phyloP scores from a whole-genome alignment of 1,140 invertebrate genomes.

The Procambarus virginalis region DNA sequence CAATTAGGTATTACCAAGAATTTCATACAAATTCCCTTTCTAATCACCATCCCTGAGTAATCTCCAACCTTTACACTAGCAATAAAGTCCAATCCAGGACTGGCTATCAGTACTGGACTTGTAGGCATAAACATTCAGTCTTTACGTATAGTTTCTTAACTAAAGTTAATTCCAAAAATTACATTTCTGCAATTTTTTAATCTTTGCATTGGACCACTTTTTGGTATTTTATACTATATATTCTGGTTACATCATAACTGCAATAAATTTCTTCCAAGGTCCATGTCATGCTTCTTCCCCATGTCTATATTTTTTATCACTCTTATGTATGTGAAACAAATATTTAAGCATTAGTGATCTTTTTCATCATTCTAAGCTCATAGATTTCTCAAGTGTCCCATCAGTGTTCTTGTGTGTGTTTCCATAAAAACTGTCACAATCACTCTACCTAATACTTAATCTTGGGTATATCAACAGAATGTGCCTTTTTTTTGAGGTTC shows the following conservation, averaged over 20 bases:
- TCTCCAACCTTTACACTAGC: background rate
- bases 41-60: background rate
- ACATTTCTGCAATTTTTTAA: background rate
- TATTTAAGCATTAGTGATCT: background rate
- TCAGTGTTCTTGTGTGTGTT: background rate
- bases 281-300: background rate
- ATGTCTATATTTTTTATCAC: too few relatives aligned
- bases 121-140: background rate
- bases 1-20: background rate
- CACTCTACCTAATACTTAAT: background rate
- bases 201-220: background rate
- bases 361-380: too few relatives aligned
- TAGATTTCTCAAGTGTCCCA: background rate
- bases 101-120: background rate
- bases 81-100: background rate
- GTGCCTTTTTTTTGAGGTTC: background rate
- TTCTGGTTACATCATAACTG: background rate
- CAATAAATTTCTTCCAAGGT: background rate
- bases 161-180: background rate
- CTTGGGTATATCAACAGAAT: background rate
- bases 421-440: background rate
- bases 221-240: too few relatives aligned
- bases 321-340: background rate
- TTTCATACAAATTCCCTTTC: background rate
- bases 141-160: background rate